Percentiles rank a stretch among this genome's conserved stretches.
Evolutionary conservation across 2,888 invertebrate genomes (phyloP).

Genomic region (Acrobasis consociella): DNA sequence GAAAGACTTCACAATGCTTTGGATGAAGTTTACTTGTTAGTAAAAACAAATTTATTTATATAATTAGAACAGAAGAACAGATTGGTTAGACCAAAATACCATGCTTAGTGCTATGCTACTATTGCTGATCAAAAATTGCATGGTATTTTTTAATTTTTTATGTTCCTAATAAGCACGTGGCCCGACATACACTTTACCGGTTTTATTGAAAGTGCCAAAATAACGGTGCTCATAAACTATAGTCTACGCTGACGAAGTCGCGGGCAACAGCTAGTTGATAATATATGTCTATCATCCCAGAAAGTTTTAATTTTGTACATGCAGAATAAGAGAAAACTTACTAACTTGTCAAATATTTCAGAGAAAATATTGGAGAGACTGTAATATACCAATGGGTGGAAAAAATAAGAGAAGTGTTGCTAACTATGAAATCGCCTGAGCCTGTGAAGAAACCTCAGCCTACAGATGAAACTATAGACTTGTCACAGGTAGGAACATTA

Average conservation of each 20-base stretch:
- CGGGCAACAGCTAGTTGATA: no score
- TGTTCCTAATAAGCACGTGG: no score
- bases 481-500: constrained; percentile 50
- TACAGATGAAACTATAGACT: constrained; percentile 48
- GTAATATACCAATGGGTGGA: constrained; percentile 90
- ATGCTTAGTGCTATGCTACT: not conserved
- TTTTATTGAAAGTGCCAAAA: no score
- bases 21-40: constrained; percentile 87
- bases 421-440: constrained; percentile 52
- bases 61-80: no score
- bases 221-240: no score
- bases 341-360: constrained; percentile 49
- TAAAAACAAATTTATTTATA: constrained; percentile 37
- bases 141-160: no score
- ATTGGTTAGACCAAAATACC: no score
- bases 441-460: constrained; percentile 42
- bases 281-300: no score
- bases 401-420: constrained; percentile 84
- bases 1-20: constrained; percentile 79
- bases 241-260: no score
- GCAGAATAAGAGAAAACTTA: no score
- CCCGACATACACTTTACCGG: no score
- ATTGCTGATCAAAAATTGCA: not conserved
- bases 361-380: constrained; percentile 86
- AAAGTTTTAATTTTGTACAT: no score